Conservation (phyloP, 2,113 vertebrate species). For the Antennarius striatus region DNA sequence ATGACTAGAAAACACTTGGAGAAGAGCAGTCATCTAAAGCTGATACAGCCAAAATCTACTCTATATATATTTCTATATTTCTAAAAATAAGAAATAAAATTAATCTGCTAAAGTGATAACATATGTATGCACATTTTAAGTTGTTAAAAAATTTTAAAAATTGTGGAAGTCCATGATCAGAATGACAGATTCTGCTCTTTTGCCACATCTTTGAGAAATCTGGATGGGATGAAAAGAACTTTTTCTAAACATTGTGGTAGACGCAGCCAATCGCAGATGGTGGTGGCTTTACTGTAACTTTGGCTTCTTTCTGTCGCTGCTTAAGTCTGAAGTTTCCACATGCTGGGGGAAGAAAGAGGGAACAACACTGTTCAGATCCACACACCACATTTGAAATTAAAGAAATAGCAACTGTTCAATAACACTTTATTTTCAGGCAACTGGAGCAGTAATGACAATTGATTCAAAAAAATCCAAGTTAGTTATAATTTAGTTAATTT, state of each 20-base stretch:
- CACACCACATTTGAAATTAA: background rate
- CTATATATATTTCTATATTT: too few relatives aligned
- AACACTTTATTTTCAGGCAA: too few relatives aligned
- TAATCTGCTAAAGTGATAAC: too few relatives aligned
- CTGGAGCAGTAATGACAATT: too few relatives aligned
- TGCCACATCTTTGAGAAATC: background rate
- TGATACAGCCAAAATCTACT: background rate
- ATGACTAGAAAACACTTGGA: background rate
- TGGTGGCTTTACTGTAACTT: constrained; percentile 50
- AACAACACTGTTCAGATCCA: constrained; percentile 5
- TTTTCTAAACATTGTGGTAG: background rate
- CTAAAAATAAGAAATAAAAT: too few relatives aligned
- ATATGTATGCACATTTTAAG: too few relatives aligned
- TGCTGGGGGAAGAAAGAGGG: constrained; percentile 36
- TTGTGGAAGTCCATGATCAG: too few relatives aligned
- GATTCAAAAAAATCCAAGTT: background rate
- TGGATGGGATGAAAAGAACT: background rate
- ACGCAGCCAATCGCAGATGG: background rate
- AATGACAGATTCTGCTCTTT: too few relatives aligned
- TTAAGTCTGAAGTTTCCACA: constrained; percentile 20
- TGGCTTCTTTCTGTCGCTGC: constrained; percentile 55
- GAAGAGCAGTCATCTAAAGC: background rate
- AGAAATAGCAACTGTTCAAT: background rate
- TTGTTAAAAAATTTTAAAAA: too few relatives aligned
- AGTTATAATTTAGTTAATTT: background rate